A percentile compares a stretch with the other conserved stretches of the same genome.
Conservation (phyloP, 2,888 invertebrate species). For the Adelphocoris suturalis region DNA sequence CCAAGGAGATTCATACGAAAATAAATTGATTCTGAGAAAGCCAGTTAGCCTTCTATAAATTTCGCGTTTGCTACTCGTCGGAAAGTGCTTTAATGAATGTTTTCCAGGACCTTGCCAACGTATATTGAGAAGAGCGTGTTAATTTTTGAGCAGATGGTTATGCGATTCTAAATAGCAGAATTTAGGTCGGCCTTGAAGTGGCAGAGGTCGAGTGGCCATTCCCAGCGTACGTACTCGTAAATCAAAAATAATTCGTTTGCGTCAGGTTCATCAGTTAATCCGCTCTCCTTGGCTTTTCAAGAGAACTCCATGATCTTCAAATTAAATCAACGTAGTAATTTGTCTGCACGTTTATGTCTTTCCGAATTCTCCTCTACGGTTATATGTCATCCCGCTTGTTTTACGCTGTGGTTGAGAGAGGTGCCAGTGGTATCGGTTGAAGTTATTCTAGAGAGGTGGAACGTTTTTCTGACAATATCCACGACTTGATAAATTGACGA, state of each 20-base stretch:
- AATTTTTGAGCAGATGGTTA: background rate
- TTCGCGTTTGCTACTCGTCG: background rate
- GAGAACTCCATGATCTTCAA: background rate
- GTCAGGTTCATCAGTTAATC: conserved; percentile 9
- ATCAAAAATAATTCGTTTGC: conserved; percentile 30
- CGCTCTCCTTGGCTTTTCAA: background rate
- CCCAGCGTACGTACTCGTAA: background rate
- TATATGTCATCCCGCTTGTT: background rate
- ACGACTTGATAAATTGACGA: too few relatives aligned
- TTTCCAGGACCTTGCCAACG: background rate
- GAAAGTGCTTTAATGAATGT: background rate
- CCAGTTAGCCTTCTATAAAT: background rate
- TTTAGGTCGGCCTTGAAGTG: conserved; percentile 26
- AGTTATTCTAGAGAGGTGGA: background rate
- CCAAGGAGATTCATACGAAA: background rate
- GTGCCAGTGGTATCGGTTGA: background rate
- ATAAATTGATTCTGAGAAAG: background rate
- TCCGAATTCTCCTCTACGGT: background rate
- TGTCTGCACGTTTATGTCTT: background rate
- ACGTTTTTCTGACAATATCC: too few relatives aligned
- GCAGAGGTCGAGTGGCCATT: background rate
- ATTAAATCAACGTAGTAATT: conserved; percentile 1
- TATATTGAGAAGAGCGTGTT: background rate
- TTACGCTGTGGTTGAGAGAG: background rate
- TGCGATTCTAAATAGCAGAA: background rate